Conservation (phyloP, 1,140 invertebrate species). For the Calosoma granatense region DNA sequence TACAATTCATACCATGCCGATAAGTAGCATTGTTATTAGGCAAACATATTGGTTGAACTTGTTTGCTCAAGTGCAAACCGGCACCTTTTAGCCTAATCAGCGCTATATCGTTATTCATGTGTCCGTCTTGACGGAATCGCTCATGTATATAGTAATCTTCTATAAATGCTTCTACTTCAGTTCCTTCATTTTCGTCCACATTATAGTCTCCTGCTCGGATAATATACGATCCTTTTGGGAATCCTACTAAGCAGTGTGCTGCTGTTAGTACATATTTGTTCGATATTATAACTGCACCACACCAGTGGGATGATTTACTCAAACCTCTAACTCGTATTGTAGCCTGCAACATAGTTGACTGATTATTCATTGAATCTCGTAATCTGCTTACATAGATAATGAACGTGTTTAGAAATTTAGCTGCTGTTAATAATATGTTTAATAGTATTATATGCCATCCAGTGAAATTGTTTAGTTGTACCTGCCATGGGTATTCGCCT, state of each 20-base stretch:
- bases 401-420: too few relatives aligned
- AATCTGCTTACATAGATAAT: too few relatives aligned
- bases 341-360: constrained; percentile 46
- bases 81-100: constrained; percentile 53
- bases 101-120: constrained; percentile 67
- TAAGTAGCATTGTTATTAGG: constrained; percentile 44
- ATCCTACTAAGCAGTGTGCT: constrained; percentile 65
- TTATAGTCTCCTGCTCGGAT: constrained; percentile 63
- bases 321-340: constrained; percentile 52
- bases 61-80: constrained; percentile 51
- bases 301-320: constrained; percentile 54
- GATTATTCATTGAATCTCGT: too few relatives aligned
- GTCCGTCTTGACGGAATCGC: constrained; percentile 49
- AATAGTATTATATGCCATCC: neutral
- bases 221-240: constrained; percentile 53
- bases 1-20: constrained; percentile 50
- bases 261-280: constrained; percentile 64
- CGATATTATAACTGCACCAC: constrained; percentile 64
- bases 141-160: constrained; percentile 59
- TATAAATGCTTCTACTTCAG: constrained; percentile 55
- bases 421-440: too few relatives aligned
- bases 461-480: constrained; percentile 26
- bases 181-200: constrained; percentile 51
- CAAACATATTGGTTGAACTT: constrained; percentile 66
- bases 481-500: constrained; percentile 73